phyloP scores from a whole-genome alignment of 2,888 invertebrate species.

The Agonopterix heracliana region DNA sequence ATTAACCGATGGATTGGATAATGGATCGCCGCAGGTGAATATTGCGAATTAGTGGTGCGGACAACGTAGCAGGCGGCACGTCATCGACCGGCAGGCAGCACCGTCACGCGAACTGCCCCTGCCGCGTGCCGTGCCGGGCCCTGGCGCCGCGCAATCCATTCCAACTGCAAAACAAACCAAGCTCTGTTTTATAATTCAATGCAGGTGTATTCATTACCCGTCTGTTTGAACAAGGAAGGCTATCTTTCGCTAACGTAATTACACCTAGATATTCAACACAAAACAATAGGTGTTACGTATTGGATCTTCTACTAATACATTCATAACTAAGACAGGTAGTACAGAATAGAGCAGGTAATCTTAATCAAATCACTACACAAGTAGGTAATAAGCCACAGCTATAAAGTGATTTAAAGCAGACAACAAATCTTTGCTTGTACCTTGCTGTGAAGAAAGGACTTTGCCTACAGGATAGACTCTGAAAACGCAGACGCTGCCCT shows the following conservation, averaged over 20 bases:
- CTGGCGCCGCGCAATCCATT: background rate
- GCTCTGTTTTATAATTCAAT: constrained; percentile 1
- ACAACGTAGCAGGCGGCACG: background rate
- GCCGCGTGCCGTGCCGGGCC: background rate
- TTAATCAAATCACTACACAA: too few relatives aligned
- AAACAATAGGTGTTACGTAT: too few relatives aligned
- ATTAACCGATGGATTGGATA: background rate
- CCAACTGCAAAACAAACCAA: constrained; percentile 1
- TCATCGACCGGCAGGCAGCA: background rate
- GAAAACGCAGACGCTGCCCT: background rate
- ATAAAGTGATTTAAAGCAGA: too few relatives aligned
- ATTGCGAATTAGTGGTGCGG: constrained; percentile 17
- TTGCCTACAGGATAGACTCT: too few relatives aligned
- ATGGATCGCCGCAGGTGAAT: constrained; percentile 12
- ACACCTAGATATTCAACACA: too few relatives aligned
- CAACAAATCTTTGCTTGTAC: too few relatives aligned
- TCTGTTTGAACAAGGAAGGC: background rate
- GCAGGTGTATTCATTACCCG: background rate
- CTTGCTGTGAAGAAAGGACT: too few relatives aligned
- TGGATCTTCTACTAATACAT: too few relatives aligned
- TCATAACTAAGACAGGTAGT: too few relatives aligned
- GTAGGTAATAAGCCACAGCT: too few relatives aligned
- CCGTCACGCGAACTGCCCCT: background rate
- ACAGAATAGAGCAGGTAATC: too few relatives aligned
- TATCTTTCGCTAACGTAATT: background rate